These are phyloP conservation scores for Akabosia matsudoensis DNA, from an alignment of 1,140 invertebrate genomes.

Conservation along the genomic window DNA sequence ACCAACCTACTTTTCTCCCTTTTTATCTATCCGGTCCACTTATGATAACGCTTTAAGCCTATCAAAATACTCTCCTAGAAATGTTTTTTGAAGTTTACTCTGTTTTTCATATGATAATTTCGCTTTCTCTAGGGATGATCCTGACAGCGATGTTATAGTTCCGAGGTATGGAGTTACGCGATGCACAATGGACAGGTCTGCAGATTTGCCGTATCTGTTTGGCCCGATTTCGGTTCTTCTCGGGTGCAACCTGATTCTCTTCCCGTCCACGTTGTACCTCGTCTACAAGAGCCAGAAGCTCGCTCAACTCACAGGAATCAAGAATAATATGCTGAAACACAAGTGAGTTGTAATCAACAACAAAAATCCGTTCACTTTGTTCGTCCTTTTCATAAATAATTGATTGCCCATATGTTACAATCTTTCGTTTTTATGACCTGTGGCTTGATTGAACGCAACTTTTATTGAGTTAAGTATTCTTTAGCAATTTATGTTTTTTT, in stretches of 20 bases:
- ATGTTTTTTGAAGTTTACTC: not conserved
- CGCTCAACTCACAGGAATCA: not conserved
- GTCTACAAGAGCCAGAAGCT: slow-evolving; percentile 12
- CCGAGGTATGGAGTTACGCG: slow-evolving; percentile 7
- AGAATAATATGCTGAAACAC: not conserved
- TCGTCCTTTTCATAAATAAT: no score
- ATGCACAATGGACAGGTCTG: slow-evolving; percentile 8
- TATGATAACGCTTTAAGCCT: not conserved
- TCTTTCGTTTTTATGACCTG: not conserved
- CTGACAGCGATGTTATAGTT: slow-evolving; percentile 3
- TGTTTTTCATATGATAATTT: not conserved
- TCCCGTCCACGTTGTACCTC: not conserved
- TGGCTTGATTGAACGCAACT: no score
- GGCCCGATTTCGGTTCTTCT: slow-evolving; percentile 21
- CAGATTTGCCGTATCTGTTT: slow-evolving; percentile 24
- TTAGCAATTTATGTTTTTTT: no score
- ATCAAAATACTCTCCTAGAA: not conserved
- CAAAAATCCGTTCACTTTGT: no score
- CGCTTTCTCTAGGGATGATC: not conserved
- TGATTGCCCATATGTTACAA: not conserved
- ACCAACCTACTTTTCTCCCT: no score
- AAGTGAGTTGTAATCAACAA: no score
- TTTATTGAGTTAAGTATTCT: no score
- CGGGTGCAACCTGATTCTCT: slow-evolving; percentile 14
- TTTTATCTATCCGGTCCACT: no score